A percentile compares a stretch with the other conserved stretches of the same genome.
Conservation (phyloP, 2,888 invertebrate genomes). For the Lithophane socia region DNA sequence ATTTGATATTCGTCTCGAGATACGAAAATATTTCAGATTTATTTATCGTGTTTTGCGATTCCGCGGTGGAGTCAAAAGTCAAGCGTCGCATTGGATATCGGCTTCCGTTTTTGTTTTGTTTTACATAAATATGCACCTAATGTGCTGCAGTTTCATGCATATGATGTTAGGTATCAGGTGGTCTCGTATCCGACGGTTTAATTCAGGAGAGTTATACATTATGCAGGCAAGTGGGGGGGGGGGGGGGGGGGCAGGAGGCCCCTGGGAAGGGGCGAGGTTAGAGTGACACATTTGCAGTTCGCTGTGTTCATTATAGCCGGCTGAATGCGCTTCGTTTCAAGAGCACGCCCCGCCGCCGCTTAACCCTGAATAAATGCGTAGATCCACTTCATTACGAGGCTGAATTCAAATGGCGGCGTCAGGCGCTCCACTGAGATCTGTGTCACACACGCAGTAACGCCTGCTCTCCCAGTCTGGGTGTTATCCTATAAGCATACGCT, state of each 20-base stretch:
- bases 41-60: slow-evolving; percentile 22
- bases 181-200: slow-evolving; percentile 40
- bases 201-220: slow-evolving; percentile 65
- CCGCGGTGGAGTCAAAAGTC: not conserved
- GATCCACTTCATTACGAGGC: slow-evolving; percentile 57
- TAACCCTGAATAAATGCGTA: slow-evolving; percentile 64
- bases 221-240: slow-evolving; percentile 50
- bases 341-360: slow-evolving; percentile 59
- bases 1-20: slow-evolving; percentile 34
- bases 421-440: not conserved
- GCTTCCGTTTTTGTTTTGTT: slow-evolving; percentile 5
- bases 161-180: slow-evolving; percentile 33
- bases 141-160: slow-evolving; percentile 29
- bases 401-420: slow-evolving; percentile 51
- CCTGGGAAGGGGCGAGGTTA: slow-evolving; percentile 30
- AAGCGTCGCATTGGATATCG: slow-evolving; percentile 2
- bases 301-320: slow-evolving; percentile 66
- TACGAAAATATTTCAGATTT: slow-evolving; percentile 35
- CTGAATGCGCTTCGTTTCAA: slow-evolving; percentile 68
- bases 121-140: not conserved
- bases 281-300: slow-evolving; percentile 71
- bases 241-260: not conserved
- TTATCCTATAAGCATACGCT: not conserved
- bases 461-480: not conserved
- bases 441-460: not conserved